A percentile compares a stretch with the other conserved stretches of the same genome.
Evolutionary conservation across 2,113 vertebrate species (phyloP).

Genomic region (Heterocephalus glaber): DNA sequence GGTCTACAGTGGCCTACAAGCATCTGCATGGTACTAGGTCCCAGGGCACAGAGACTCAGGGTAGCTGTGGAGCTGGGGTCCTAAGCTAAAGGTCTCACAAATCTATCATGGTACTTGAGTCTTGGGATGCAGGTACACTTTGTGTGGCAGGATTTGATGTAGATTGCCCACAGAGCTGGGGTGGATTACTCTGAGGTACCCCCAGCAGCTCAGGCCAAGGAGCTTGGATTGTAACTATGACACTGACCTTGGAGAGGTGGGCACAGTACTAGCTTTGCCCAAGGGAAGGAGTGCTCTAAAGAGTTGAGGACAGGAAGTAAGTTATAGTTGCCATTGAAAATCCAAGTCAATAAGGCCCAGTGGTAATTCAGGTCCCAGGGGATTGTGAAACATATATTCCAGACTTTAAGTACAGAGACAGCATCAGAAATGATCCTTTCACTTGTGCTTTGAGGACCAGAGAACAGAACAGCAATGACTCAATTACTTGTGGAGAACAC

Average conservation of each 20-base stretch:
- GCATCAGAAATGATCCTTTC: background rate
- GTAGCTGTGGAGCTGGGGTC: background rate
- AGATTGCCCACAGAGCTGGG: background rate
- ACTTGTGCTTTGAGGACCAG: too few relatives aligned
- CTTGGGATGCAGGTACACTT: background rate
- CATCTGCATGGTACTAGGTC: background rate
- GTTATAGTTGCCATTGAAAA: background rate
- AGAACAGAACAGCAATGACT: background rate
- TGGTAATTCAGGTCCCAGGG: background rate
- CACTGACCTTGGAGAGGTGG: background rate
- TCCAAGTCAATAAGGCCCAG: background rate
- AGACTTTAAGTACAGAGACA: background rate
- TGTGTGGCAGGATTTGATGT: background rate
- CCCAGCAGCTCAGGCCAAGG: background rate
- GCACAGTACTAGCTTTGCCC: background rate
- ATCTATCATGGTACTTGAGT: background rate
- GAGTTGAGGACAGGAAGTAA: background rate
- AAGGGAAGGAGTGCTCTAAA: background rate
- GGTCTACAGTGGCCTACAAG: background rate
- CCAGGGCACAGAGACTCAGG: background rate
- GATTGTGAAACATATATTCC: background rate
- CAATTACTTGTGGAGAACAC: too few relatives aligned
- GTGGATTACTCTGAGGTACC: background rate
- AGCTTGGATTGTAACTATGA: background rate
- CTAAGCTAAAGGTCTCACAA: background rate